These are phyloP conservation scores for Sceloporus tristichus DNA, from an alignment of 2,113 vertebrate genomes.

Conservation along the genomic window DNA sequence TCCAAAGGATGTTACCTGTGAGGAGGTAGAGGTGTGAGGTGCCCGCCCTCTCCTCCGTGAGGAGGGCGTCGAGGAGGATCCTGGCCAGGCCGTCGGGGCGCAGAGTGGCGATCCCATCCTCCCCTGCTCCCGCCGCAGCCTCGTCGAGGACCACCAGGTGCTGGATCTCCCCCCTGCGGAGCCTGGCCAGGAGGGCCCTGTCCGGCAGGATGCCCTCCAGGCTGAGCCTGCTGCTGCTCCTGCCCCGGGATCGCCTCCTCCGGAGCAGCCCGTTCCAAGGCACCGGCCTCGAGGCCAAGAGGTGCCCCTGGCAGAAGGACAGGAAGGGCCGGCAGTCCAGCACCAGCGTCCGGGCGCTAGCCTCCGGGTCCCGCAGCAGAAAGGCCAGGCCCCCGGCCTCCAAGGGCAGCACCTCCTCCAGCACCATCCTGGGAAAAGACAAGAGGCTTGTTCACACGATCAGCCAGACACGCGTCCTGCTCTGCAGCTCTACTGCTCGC, in stretches of 20 bases:
- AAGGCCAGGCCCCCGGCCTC: conserved; percentile 75
- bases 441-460: background rate
- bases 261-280: conserved; percentile 89
- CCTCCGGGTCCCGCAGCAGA: conserved; percentile 78
- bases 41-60: conserved; percentile 71
- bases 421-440: conserved; percentile 41
- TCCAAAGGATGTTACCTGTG: conserved; percentile 71
- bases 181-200: conserved; percentile 77
- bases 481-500: no score
- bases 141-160: conserved; percentile 85
- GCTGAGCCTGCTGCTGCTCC: conserved; percentile 74
- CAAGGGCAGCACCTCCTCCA: conserved; percentile 73
- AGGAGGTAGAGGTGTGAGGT: conserved; percentile 81
- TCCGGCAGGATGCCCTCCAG: conserved; percentile 87
- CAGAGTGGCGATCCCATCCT: conserved; percentile 67
- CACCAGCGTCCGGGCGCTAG: conserved; percentile 77
- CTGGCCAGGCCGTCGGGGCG: conserved; percentile 78
- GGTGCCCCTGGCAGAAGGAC: conserved; percentile 80
- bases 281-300: conserved; percentile 81
- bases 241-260: conserved; percentile 59
- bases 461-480: no score
- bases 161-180: conserved; percentile 78
- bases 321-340: conserved; percentile 89
- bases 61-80: conserved; percentile 82
- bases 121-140: conserved; percentile 65